Conservation (phyloP, 2,797 vertebrate genomes). For the Neosilurus mollespiculum region DNA sequence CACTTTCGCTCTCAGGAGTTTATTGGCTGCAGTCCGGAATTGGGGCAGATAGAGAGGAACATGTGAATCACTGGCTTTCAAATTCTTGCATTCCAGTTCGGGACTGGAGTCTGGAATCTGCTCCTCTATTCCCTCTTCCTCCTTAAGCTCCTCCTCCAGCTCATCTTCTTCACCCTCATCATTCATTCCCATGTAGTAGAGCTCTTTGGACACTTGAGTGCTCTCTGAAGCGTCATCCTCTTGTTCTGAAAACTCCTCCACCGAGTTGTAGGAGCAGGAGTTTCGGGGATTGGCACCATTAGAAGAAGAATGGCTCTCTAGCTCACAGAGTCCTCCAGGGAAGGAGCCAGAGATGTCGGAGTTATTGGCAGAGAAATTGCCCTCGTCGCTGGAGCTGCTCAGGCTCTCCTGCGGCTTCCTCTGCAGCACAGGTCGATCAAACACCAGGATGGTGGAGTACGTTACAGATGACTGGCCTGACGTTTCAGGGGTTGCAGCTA, state of each 20-base stretch:
- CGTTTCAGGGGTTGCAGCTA: slow-evolving; percentile 46
- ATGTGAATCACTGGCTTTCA: slow-evolving; percentile 51
- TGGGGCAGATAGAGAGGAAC: slow-evolving; percentile 85
- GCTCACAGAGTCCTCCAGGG: slow-evolving; percentile 73
- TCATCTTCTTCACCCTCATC: slow-evolving; percentile 64
- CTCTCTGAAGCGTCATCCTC: slow-evolving; percentile 63
- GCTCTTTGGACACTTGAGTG: slow-evolving; percentile 58
- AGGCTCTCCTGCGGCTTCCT: slow-evolving; percentile 59
- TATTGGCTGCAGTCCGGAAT: slow-evolving; percentile 73
- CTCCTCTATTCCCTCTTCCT: slow-evolving; percentile 45
- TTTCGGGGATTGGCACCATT: slow-evolving; percentile 62
- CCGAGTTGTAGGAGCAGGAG: slow-evolving; percentile 76
- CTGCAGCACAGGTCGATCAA: slow-evolving; percentile 52
- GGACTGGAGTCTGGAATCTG: slow-evolving; percentile 65
- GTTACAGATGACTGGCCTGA: slow-evolving; percentile 71
- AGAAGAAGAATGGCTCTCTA: slow-evolving; percentile 63
- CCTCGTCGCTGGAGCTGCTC: slow-evolving; percentile 72
- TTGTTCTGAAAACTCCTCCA: slow-evolving; percentile 81
- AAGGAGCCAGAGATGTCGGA: slow-evolving; percentile 75
- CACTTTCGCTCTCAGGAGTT: slow-evolving; percentile 62
- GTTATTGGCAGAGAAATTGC: slow-evolving; percentile 72
- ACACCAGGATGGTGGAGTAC: slow-evolving; percentile 76
- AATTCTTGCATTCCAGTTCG: slow-evolving; percentile 50
- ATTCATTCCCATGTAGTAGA: slow-evolving; percentile 76
- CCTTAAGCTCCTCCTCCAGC: slow-evolving; percentile 51